These are phyloP conservation scores for Geopemphigus sp. DNA, from an alignment of 1,140 invertebrate species.

Conservation along the genomic window DNA sequence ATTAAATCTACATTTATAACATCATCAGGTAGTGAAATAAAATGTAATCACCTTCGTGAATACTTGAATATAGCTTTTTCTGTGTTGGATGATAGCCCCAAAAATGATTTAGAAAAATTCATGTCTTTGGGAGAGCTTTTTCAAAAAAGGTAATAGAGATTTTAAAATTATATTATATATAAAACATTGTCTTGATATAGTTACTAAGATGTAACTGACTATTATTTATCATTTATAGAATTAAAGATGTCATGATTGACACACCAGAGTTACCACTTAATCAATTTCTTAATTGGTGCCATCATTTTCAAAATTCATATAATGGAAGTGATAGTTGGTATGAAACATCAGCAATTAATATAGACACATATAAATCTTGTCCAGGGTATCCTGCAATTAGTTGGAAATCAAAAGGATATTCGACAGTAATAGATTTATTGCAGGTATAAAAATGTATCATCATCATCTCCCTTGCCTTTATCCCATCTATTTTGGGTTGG, in stretches of 20 bases:
- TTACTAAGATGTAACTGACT: background rate
- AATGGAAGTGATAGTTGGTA: conserved; percentile 64
- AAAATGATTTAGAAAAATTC: conserved; percentile 50
- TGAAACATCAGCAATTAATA: conserved; percentile 61
- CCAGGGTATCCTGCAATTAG: conserved; percentile 61
- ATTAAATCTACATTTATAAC: conserved; percentile 30
- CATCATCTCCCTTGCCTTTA: no score
- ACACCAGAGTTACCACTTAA: conserved; percentile 38
- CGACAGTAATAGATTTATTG: conserved; percentile 61
- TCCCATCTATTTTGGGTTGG: no score
- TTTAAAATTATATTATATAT: background rate
- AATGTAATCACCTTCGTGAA: background rate
- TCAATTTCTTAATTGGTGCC: conserved; percentile 54
- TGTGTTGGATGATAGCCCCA: conserved; percentile 23
- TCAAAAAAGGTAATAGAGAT: conserved; percentile 32
- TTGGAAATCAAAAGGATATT: conserved; percentile 65
- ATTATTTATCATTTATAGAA: background rate
- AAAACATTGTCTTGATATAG: background rate
- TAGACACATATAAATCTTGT: conserved; percentile 61
- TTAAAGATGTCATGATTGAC: conserved; percentile 13
- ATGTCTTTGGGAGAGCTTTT: conserved; percentile 50
- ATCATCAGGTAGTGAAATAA: conserved; percentile 26
- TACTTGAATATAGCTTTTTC: conserved; percentile 29
- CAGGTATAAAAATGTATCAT: conserved; percentile 57
- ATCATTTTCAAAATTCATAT: conserved; percentile 55